Conservation (phyloP, 1,140 invertebrate genomes). For the Xylocopa sonorina region DNA sequence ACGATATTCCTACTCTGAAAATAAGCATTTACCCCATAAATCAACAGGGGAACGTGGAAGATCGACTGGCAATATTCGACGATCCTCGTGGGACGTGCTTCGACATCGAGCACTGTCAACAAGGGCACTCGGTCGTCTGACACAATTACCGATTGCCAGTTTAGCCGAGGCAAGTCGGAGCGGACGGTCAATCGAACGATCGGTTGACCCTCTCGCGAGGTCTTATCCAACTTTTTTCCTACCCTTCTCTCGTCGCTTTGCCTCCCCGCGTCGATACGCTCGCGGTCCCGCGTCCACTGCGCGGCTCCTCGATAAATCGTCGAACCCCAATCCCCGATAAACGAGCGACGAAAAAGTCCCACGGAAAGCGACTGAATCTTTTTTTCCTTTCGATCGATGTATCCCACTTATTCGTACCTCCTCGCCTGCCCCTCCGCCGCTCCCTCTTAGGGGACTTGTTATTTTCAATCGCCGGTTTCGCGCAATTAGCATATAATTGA, state of each 20-base stretch:
- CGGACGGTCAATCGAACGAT: conserved; percentile 37
- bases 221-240: conserved; percentile 42
- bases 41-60: neutral
- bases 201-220: conserved; percentile 23
- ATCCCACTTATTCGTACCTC: neutral
- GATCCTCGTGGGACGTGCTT: neutral
- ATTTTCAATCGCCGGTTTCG: conserved; percentile 19
- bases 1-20: neutral
- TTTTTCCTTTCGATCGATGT: neutral
- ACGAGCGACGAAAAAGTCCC: conserved; percentile 45
- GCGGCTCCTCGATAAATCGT: conserved; percentile 60
- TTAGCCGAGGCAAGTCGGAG: conserved; percentile 23
- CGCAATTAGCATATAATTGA: conserved; percentile 47
- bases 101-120: conserved; percentile 37
- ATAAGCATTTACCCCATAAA: neutral
- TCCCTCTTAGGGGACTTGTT: conserved; percentile 8
- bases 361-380: conserved; percentile 41
- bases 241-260: neutral
- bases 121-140: conserved; percentile 41
- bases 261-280: neutral
- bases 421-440: neutral
- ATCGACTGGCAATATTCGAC: conserved; percentile 2
- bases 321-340: conserved; percentile 46
- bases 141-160: conserved; percentile 49
- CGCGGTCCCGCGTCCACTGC: neutral